These are phyloP conservation scores for Galendromus occidentalis DNA, from an alignment of 1,140 invertebrate genomes.

Conservation along the genomic window DNA sequence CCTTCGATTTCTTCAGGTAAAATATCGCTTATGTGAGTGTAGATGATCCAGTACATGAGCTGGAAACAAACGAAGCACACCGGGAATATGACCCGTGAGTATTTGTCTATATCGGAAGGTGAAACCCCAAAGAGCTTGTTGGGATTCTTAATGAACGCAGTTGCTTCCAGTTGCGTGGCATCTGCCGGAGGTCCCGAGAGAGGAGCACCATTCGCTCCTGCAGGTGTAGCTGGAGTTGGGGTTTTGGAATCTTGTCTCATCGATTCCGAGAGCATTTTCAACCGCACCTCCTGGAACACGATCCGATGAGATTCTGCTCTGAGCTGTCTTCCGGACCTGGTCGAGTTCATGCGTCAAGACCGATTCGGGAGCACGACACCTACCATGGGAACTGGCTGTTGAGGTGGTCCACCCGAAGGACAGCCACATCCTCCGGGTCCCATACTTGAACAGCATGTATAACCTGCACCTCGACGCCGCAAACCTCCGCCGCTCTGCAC, in stretches of 20 bases:
- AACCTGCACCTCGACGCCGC: background rate
- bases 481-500: background rate
- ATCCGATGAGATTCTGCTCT: background rate
- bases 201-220: slow-evolving; percentile 1
- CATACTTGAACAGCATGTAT: slow-evolving; percentile 6
- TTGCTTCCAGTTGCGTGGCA: slow-evolving; percentile 8
- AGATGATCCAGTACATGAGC: slow-evolving; percentile 94
- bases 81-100: slow-evolving; percentile 81
- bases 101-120: slow-evolving; percentile 87
- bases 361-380: background rate
- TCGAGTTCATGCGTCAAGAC: too few species aligned
- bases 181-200: slow-evolving; percentile 4
- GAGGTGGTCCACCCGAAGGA: slow-evolving; percentile 1
- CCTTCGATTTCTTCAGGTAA: slow-evolving; percentile 50
- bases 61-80: slow-evolving; percentile 94
- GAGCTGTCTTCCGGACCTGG: background rate
- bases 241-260: background rate
- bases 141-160: slow-evolving; percentile 45
- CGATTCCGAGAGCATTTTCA: background rate
- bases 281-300: background rate
- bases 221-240: background rate
- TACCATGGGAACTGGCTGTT: slow-evolving; percentile 1
- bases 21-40: slow-evolving; percentile 81
- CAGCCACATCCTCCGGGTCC: background rate
- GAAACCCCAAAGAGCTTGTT: slow-evolving; percentile 72